Base-by-base conservation (phyloP, 2,113 vertebrate genomes). In the Lampris incognitus region DNA sequence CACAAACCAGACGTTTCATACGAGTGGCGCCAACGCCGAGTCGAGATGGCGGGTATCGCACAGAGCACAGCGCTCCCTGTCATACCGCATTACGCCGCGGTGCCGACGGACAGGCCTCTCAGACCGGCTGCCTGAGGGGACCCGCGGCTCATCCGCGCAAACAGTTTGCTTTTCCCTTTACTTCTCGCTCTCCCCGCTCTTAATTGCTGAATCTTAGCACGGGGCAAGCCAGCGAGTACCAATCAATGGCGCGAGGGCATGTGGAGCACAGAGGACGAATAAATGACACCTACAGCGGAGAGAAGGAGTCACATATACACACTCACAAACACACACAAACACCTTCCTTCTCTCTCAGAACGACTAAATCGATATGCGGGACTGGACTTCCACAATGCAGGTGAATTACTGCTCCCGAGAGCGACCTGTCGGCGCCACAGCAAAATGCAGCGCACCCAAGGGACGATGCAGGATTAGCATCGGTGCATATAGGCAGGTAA, bases 401-500 rank as follows among this genome's bases (percentile, higher is more conserved):
- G 80, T 86, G 59, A 81, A 51, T 64, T 60, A 73, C 85, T 76
- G 55, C 72, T 71, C 81, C 79, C 62, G 41, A 57, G 67, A 72
- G 76, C 68, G 60, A 59, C 68, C 61, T 49, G 65, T 85, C 75
- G 66, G 66, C 7, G 40, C 44, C 55, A 46, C 71, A 74, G 78
- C 78, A 72, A 73, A 81, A 84, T 50, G 54, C 74, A 66, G 72
- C 72, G 74, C 9, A 55, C 78, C 61, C 76, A 9, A 48, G 76
- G 76, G 76, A 84, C 51, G 63, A 38, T 39, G 64, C n/a, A 50
- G 73, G 84, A 89, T 83, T 82, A 76, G 81, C 74, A 61, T 64
- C 50, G 41, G 70, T 69, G 81, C 73, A 83, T 42, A 72, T 70
- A 77, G 40, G 76, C 72, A 41, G 70, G 69, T 76, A 88, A 87